Percentiles rank a stretch among this genome's conserved stretches.
Conservation (phyloP, 2,113 vertebrate species). For the Ploceus nigricollis region DNA sequence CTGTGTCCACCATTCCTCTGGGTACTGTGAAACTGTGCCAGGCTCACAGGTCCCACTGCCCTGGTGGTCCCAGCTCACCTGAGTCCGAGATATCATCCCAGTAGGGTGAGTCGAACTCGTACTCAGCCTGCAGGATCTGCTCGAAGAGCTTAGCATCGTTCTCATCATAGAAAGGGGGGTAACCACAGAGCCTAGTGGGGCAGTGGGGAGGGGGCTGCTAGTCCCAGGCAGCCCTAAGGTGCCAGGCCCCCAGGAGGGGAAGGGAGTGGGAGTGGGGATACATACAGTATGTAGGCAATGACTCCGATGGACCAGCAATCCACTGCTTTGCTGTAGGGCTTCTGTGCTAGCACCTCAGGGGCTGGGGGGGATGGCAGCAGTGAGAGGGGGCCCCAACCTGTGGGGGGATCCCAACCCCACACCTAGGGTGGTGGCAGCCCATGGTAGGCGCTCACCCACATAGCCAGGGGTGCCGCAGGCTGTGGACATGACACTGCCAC, state of each 20-base stretch:
- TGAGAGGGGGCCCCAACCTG: neutral
- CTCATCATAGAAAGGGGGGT: conserved; percentile 96
- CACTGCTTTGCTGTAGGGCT: conserved; percentile 97
- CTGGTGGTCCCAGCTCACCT: conserved; percentile 68
- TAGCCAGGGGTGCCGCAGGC: conserved; percentile 96
- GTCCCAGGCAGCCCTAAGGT: accelerated
- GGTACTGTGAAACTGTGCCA: accelerated
- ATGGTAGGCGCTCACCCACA: conserved; percentile 76
- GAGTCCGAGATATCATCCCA: conserved; percentile 99
- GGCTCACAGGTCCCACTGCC: neutral
- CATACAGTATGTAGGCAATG: conserved; percentile 95
- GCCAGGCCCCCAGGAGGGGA: neutral
- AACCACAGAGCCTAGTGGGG: conserved; percentile 87
- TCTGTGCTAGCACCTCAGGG: conserved; percentile 95
- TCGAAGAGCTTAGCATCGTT: conserved; percentile 97
- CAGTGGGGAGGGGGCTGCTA: accelerated
- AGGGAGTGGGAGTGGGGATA: neutral
- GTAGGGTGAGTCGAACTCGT: conserved; percentile 97
- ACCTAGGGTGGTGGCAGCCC: neutral
- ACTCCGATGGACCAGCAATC: conserved; percentile 99
- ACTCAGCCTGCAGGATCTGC: conserved; percentile 94
- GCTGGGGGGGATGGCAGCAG: conserved; percentile 67
- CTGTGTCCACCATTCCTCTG: too few relatives aligned
- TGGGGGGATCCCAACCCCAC: neutral
- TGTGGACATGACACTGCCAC: conserved; percentile 92